Evolutionary conservation across 2,113 vertebrate species (phyloP), one percentile per base, ranked within the genome.

Genomic region (Daphoenositta chrysoptera): DNA sequence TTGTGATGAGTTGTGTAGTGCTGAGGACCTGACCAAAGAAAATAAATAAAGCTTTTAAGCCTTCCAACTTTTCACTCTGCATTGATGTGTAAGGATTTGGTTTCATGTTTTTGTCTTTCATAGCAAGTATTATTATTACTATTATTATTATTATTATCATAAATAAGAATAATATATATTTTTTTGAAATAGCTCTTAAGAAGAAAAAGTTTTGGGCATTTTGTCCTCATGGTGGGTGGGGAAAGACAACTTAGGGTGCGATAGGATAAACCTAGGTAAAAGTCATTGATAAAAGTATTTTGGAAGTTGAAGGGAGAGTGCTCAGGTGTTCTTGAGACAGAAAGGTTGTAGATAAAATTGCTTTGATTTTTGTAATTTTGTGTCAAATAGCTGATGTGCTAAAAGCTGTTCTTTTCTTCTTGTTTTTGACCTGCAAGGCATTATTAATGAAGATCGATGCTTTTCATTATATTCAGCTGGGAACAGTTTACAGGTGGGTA

Each of bases 381-480:
- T 50, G 16, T 39, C 7, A 44, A 30, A 17, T 58, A 66, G 13
- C 13, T 50, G n/a, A 87, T 10, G 8, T 71, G 44, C 30, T 83
- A 60, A 77, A 83, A 26, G 2, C 11, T 19, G 19, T 24, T 39
- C 0, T 23, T 17, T 31, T n/a, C 9, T 93, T 72, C 75, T 63
- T 13, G 40, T 22, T 76, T 47, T 92, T 35, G 1, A 16, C 51
- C 66, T 69, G 37, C 64, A 92, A 99, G 99, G 99, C 98, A 1
- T 97, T 99, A 80, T 96, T 99, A 97, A 99, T 99, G 99, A 99
- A 99, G 98, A 99, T 99, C 0, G 99, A 99, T 97, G 99, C 99
- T 58, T 99, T 99, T 97, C 99, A 99, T 97, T 99, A 99, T 83
- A 99, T 99, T 96, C 99, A 99, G 89, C 90, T 98, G 82, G 98